Percentiles rank a stretch among this genome's conserved stretches.
Evolutionary conservation across 2,113 vertebrate species (phyloP).

Genomic region (Elaphurus davidianus): DNA sequence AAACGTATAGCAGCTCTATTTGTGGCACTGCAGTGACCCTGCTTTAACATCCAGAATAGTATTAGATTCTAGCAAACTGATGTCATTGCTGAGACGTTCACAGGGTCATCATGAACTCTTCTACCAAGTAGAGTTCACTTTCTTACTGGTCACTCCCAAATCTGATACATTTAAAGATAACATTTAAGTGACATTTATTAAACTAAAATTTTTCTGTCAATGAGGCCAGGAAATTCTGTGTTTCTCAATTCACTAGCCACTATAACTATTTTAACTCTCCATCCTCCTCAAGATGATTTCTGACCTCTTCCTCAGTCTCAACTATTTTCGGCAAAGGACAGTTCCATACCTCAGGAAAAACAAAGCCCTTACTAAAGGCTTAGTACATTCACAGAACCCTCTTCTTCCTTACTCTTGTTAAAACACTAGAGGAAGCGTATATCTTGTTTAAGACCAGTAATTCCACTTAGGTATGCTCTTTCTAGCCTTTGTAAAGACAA

Average conservation of each 20-base stretch:
- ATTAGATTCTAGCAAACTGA: background rate
- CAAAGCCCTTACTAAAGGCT: background rate
- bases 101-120: background rate
- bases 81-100: background rate
- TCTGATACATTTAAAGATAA: background rate
- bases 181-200: background rate
- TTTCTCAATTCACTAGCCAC: slow-evolving; percentile 1
- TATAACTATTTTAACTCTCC: background rate
- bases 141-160: slow-evolving; percentile 26
- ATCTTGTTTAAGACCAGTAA: background rate
- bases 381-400: background rate
- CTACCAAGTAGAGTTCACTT: background rate
- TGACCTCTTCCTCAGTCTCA: background rate
- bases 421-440: background rate
- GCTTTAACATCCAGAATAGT: background rate
- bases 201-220: background rate
- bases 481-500: background rate
- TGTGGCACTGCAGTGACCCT: background rate
- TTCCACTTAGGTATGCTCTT: background rate
- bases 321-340: background rate
- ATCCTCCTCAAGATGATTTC: background rate
- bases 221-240: background rate
- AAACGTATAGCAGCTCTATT: background rate
- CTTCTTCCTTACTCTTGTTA: background rate
- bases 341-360: background rate